Evolutionary conservation across 2,797 vertebrate genomes (phyloP), one percentile per base, ranked within the genome.

Genomic region (Pitangus sulphuratus): DNA sequence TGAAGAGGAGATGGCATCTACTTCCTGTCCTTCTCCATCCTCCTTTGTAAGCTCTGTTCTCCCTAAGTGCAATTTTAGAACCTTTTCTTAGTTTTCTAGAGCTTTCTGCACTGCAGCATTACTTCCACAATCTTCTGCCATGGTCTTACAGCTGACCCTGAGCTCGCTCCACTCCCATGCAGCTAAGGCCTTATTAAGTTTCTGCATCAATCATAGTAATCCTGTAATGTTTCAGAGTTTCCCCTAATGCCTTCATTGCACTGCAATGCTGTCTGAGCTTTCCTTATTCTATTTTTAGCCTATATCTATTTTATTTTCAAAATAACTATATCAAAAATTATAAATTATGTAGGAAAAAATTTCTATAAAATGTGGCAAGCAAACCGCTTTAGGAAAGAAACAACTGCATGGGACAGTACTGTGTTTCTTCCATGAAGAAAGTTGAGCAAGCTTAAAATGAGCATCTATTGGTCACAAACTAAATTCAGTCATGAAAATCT

Each of bases 321-420:
- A 37, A 37, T 37, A 37, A 37, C 37, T 37, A 37, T 37, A 37
- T 70, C 56, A 84, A 31, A 66, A 82, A 45, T 75, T 78, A 37
- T 94, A 76, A 89, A 90, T 95, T 93, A 93, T 70, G 39, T 42
- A 88, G 30, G 28, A n/a, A 76, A 90, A 70, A 19, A 14, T 33
- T 15, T 72, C 61, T 33, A 26, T 45, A 61, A 93, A 79, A 69
- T 77, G 50, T 71, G 72, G 28, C 44, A 66, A 57, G 39, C 42
- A 51, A 90, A 40, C 17, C 7, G 31, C 61, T 44, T 86, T 75
- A 84, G 68, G 42, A 94, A 79, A 68, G 48, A 89, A 58, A 22
- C 22, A 57, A 37, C 31, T 74, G 33, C 17, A 25, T 70, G 21
- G 79, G 71, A 89, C 76, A 74, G 35, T 86, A 78, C 75, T 45